Percentiles rank a stretch among this genome's conserved stretches.
Conservation (phyloP, 1,140 invertebrate genomes). For the Brachionus sp. region DNA sequence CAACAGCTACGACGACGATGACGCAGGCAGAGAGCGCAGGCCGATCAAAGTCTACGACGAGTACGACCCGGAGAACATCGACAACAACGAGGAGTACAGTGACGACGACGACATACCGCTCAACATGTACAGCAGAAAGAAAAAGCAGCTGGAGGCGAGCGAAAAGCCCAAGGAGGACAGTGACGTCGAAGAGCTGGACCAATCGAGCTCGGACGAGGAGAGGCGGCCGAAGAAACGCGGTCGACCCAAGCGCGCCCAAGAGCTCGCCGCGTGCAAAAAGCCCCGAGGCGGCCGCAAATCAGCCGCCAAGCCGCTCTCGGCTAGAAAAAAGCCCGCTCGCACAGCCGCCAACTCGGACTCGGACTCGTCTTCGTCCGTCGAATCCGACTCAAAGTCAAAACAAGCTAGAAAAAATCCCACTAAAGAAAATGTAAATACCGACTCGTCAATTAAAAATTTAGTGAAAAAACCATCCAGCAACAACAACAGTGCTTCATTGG, state of each 20-base stretch:
- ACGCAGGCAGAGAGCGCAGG: background rate
- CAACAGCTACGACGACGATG: constrained; percentile 13
- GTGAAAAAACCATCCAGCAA: no score
- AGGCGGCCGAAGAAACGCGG: background rate
- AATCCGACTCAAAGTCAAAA: background rate
- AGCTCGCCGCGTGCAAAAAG: background rate
- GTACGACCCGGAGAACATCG: constrained; percentile 12
- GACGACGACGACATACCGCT: constrained; percentile 20
- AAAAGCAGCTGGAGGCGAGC: background rate
- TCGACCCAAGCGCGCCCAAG: background rate
- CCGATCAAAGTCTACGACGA: constrained; percentile 42
- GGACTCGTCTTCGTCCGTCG: background rate
- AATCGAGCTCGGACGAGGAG: background rate
- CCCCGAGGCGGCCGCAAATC: background rate
- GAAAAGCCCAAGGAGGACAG: background rate
- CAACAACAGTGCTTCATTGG: no score
- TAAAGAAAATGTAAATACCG: constrained; percentile 31
- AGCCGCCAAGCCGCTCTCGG: background rate
- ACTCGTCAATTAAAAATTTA: background rate
- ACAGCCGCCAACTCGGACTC: no score
- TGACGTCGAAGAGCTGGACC: background rate
- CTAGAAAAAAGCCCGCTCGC: background rate
- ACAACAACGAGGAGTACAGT: constrained; percentile 2
- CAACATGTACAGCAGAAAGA: background rate
- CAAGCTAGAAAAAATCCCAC: background rate